These are phyloP conservation scores for Cairina moschata DNA, from an alignment of 2,113 vertebrate species.

Conservation along the genomic window DNA sequence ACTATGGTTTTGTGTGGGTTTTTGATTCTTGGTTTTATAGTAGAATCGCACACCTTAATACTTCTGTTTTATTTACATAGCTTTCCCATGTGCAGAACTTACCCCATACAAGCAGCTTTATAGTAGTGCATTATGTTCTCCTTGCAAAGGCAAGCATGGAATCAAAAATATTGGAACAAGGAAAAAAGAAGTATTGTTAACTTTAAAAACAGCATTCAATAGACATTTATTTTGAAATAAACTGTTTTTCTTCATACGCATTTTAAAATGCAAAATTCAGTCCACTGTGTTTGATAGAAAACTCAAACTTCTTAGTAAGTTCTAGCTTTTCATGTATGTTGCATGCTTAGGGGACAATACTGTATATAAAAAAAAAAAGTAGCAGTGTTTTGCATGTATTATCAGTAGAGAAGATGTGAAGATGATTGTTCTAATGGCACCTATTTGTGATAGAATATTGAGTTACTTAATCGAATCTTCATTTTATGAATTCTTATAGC, in stretches of 20 bases:
- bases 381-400: not conserved
- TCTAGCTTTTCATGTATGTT: not conserved
- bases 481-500: not conserved
- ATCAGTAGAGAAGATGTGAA: not conserved
- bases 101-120: not conserved
- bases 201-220: not conserved
- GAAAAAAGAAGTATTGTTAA: not conserved
- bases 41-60: not conserved
- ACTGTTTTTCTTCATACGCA: not conserved
- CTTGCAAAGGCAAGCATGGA: not conserved
- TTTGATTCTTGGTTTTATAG: not conserved
- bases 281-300: not conserved
- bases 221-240: not conserved
- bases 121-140: accelerated
- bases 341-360: not conserved
- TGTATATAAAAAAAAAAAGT: accelerated
- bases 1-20: not conserved
- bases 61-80: not conserved
- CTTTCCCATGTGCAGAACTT: not conserved
- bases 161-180: not conserved
- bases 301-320: not conserved
- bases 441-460: not conserved
- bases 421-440: not conserved
- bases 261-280: not conserved
- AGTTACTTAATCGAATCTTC: not conserved